phyloP scores from a whole-genome alignment of 2,797 vertebrate genomes.

The Epinephelus malabaricus region DNA sequence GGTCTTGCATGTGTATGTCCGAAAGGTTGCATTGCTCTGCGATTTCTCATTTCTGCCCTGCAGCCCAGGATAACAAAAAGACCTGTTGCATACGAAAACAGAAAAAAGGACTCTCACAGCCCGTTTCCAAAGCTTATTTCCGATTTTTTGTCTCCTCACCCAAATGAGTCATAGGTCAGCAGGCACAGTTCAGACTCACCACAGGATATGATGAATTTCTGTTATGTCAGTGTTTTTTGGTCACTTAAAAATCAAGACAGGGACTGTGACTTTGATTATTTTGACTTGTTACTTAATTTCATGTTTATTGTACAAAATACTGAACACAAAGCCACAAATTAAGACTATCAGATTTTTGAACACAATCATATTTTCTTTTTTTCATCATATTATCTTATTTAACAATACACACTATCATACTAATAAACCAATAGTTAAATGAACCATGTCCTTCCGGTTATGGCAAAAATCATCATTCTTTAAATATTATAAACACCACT shows the following conservation, averaged over 20 bases:
- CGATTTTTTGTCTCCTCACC: conserved; percentile 21
- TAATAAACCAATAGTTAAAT: background rate
- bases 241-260: background rate
- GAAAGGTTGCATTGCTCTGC: conserved; percentile 38
- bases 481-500: background rate
- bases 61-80: conserved; percentile 33
- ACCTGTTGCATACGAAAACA: conserved; percentile 39
- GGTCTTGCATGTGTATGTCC: conserved; percentile 68
- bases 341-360: background rate
- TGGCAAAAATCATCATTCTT: background rate
- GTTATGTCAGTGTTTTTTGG: conserved; percentile 2
- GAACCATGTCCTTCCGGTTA: background rate
- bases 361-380: background rate
- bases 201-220: background rate
- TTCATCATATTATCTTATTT: background rate
- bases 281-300: background rate
- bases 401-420: background rate
- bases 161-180: conserved; percentile 7
- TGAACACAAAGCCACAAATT: background rate
- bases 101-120: conserved; percentile 15
- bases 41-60: conserved; percentile 49
- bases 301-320: background rate
- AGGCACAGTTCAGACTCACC: conserved; percentile 9
- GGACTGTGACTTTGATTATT: background rate
- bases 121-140: conserved; percentile 57